These are phyloP conservation scores for Tribolium freemani DNA, from an alignment of 2,888 invertebrate genomes.

Conservation along the genomic window DNA sequence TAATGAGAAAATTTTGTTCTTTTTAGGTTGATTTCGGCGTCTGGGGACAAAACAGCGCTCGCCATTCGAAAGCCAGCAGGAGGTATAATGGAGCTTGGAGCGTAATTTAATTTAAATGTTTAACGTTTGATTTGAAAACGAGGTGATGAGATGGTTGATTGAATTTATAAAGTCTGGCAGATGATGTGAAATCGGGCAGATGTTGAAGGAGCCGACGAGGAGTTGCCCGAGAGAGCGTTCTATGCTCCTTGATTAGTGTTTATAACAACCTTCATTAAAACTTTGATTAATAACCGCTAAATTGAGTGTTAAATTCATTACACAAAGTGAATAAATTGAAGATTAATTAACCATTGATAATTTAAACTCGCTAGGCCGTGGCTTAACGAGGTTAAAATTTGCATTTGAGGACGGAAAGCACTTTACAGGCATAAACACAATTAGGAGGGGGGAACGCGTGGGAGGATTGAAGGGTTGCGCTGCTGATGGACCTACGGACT, in stretches of 20 bases:
- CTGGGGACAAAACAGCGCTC: constrained; percentile 10
- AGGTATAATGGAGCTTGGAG: constrained; percentile 56
- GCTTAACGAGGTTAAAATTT: constrained; percentile 71
- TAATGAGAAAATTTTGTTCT: constrained; percentile 45
- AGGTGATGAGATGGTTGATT: constrained; percentile 51
- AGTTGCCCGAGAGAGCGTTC: constrained; percentile 42
- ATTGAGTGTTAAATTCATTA: constrained; percentile 69
- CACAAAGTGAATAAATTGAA: constrained; percentile 72
- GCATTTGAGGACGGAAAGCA: constrained; percentile 71
- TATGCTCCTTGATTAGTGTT: constrained; percentile 60
- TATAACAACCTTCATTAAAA: constrained; percentile 70
- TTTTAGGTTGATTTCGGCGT: constrained; percentile 31
- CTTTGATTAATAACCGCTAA: constrained; percentile 73
- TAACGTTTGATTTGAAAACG: constrained; percentile 54
- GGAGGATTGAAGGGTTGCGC: constrained; percentile 50
- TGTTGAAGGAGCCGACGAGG: constrained; percentile 51
- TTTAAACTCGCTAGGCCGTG: constrained; percentile 70
- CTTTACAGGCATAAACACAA: constrained; percentile 69
- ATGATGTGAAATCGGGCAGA: constrained; percentile 57
- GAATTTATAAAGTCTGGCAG: constrained; percentile 55
- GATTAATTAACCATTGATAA: constrained; percentile 71
- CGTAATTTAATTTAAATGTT: constrained; percentile 58
- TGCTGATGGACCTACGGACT: constrained; percentile 45
- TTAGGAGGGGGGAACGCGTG: constrained; percentile 64
- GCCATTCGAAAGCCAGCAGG: constrained; percentile 53